A percentile compares a stretch with the other conserved stretches of the same genome.
phyloP scores from a whole-genome alignment of 1,140 invertebrate species.

The Apolygus lucorum region DNA sequence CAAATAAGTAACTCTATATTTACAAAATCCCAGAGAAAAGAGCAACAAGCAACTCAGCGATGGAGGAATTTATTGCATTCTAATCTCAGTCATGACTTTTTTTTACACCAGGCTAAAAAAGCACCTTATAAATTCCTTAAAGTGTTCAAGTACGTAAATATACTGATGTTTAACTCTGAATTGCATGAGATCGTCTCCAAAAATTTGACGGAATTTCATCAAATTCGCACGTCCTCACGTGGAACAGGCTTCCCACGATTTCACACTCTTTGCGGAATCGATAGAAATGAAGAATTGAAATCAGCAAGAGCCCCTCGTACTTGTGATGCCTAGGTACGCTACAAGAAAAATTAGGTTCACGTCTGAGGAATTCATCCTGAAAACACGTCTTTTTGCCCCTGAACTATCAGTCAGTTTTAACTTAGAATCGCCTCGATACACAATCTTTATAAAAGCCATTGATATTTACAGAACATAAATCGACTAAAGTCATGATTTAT shows the following conservation, averaged over 20 bases:
- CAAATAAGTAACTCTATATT: neutral
- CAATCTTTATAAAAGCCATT: neutral
- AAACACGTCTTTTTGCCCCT: conserved; percentile 26
- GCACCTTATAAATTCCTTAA: too few relatives aligned
- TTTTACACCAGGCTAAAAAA: neutral
- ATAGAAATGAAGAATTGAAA: conserved; percentile 27
- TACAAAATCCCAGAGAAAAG: neutral
- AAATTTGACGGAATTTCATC: too few relatives aligned
- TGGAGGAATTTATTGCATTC: neutral
- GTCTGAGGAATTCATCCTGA: conserved; percentile 30
- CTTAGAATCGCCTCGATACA: neutral
- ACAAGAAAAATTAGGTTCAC: neutral
- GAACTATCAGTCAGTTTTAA: conserved; percentile 2
- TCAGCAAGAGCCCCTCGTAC: conserved; percentile 31
- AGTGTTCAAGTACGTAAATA: neutral
- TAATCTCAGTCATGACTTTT: neutral
- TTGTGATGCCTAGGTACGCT: too few relatives aligned
- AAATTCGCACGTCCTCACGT: too few relatives aligned
- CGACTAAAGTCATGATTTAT: too few relatives aligned
- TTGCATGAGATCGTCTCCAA: neutral
- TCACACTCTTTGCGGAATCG: too few relatives aligned
- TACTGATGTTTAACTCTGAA: neutral
- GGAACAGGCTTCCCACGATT: too few relatives aligned
- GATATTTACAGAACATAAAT: neutral
- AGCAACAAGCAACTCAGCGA: neutral